Percentiles rank a stretch among this genome's conserved stretches.
Evolutionary conservation across 2,113 vertebrate species (phyloP).

Genomic region (Cygnus buccinator): DNA sequence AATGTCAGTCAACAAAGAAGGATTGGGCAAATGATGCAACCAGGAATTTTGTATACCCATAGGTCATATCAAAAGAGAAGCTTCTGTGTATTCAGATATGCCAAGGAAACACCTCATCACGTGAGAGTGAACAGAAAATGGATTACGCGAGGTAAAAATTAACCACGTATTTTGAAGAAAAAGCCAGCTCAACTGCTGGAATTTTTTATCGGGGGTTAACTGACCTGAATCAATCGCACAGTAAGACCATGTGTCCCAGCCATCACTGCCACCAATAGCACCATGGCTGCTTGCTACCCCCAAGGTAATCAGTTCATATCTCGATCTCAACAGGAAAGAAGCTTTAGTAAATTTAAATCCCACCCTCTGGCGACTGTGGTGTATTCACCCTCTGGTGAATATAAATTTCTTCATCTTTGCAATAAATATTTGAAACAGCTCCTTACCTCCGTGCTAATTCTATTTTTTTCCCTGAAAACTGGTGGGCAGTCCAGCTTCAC

Average conservation of each 20-base stretch:
- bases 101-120: not conserved
- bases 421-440: not conserved
- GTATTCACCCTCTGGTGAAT: not conserved
- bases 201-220: not conserved
- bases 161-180: not conserved
- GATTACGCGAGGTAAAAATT: not conserved
- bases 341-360: not conserved
- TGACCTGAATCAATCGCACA: not conserved
- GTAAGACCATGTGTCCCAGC: fast-evolving
- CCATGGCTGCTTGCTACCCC: not conserved
- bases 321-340: not conserved
- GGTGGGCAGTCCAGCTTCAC: not conserved
- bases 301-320: not conserved
- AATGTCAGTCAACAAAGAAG: not conserved
- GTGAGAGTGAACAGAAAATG: not conserved
- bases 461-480: not conserved
- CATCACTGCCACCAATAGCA: not conserved
- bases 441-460: not conserved
- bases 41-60: not conserved
- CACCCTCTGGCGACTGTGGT: not conserved
- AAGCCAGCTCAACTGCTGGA: not conserved
- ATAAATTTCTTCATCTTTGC: not conserved
- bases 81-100: not conserved
- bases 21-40: not conserved
- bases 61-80: not conserved